Conservation (phyloP, 2,113 vertebrate genomes). For the Chionis minor region DNA sequence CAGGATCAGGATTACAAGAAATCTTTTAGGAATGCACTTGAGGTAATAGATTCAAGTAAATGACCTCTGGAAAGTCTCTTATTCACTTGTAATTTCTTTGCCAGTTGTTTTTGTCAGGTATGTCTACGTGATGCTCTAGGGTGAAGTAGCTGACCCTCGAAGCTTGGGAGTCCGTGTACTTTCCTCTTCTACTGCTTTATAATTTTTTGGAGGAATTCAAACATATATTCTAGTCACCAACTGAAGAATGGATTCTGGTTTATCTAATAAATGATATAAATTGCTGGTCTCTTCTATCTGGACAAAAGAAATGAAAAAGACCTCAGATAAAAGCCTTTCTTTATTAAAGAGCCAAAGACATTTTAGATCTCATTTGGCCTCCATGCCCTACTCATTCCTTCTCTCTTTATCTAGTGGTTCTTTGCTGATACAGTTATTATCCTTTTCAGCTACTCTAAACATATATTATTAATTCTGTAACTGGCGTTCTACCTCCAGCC, state of each 20-base stretch:
- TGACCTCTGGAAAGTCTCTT: background rate
- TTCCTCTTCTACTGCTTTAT: background rate
- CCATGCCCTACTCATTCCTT: background rate
- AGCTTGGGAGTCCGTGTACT: background rate
- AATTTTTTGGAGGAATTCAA: constrained; percentile 18
- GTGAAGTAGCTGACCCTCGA: constrained; percentile 1
- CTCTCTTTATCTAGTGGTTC: constrained; percentile 17
- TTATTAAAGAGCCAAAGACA: constrained; percentile 27
- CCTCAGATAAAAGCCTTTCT: constrained; percentile 47
- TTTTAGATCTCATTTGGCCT: constrained; percentile 53
- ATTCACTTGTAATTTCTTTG: constrained; percentile 1
- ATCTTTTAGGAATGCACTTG: background rate
- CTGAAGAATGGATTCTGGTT: constrained; percentile 43
- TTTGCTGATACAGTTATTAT: constrained; percentile 48
- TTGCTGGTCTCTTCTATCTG: constrained; percentile 34
- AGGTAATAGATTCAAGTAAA: background rate
- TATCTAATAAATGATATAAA: constrained; percentile 57
- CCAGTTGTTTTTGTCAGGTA: background rate
- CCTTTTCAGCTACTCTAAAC: constrained; percentile 32
- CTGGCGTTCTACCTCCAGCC: background rate
- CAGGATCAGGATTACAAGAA: background rate
- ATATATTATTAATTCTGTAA: constrained; percentile 9
- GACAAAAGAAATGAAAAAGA: constrained; percentile 55
- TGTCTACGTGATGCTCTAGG: background rate
- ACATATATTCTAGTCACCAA: constrained; percentile 18